These are phyloP conservation scores for Grus americana DNA, from an alignment of 2,113 vertebrate genomes.

Conservation along the genomic window DNA sequence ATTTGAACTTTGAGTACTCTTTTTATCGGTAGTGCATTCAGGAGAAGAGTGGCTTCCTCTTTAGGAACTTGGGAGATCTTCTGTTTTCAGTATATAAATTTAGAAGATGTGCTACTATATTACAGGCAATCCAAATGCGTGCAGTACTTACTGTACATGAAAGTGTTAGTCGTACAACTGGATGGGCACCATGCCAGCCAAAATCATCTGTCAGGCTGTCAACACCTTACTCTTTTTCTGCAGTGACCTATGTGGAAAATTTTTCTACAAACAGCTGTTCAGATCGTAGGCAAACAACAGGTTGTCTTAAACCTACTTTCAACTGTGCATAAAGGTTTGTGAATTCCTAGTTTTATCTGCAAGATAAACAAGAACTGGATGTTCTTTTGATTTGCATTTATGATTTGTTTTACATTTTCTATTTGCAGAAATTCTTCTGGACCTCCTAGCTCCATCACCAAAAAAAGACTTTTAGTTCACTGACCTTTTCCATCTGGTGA, in stretches of 20 bases:
- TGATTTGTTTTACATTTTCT: background rate
- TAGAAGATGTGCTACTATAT: background rate
- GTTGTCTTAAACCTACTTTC: slow-evolving; percentile 12
- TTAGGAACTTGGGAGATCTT: background rate
- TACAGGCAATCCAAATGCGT: background rate
- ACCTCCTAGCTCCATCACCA: background rate
- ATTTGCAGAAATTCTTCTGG: slow-evolving; percentile 20
- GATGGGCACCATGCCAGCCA: background rate
- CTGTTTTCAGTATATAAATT: background rate
- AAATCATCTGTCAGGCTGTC: slow-evolving; percentile 47
- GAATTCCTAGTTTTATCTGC: background rate
- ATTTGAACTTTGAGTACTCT: background rate
- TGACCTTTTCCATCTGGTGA: background rate
- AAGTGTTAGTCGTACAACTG: background rate
- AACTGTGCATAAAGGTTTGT: background rate
- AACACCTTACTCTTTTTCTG: slow-evolving; percentile 22
- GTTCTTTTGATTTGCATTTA: background rate
- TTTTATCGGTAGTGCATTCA: background rate
- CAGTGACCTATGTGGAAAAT: background rate
- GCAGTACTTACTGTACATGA: background rate
- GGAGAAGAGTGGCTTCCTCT: background rate
- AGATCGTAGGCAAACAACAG: background rate
- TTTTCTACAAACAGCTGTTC: slow-evolving; percentile 33
- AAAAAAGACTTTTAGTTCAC: background rate
- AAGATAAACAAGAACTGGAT: background rate